Evolutionary conservation across 2,113 vertebrate species (phyloP).

Genomic region (Oreochromis tanganicae): DNA sequence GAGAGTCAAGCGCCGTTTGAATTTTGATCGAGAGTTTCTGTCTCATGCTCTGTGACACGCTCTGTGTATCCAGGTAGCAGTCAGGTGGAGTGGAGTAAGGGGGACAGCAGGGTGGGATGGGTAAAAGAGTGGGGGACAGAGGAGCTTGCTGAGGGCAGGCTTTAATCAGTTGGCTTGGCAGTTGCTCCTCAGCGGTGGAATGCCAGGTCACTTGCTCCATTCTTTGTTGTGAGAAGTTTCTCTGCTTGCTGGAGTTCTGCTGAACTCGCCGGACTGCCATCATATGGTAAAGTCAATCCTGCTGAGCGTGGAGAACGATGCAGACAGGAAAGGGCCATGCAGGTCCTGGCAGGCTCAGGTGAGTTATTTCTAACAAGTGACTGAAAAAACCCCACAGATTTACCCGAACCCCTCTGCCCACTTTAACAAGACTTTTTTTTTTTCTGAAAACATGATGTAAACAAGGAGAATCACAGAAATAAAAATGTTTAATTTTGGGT

Average conservation of each 20-base stretch:
- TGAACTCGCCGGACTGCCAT: conserved; percentile 33
- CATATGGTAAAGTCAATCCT: conserved; percentile 21
- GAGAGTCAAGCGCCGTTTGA: conserved; percentile 36
- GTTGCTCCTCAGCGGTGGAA: conserved; percentile 35
- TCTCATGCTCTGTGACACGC: background rate
- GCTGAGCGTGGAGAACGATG: background rate
- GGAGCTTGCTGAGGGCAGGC: conserved; percentile 8
- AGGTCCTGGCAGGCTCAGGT: background rate
- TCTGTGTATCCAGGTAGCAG: background rate
- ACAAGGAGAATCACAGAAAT: conserved; percentile 17
- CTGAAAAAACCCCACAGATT: conserved; percentile 20
- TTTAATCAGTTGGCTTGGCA: conserved; percentile 52
- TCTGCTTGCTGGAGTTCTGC: conserved; percentile 6
- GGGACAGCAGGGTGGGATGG: background rate
- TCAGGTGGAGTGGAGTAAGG: background rate
- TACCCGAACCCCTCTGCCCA: background rate
- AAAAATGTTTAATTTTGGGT: background rate
- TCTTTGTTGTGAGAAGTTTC: conserved; percentile 47
- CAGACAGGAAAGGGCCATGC: background rate
- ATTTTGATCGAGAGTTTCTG: conserved; percentile 57
- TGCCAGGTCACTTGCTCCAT: conserved; percentile 29
- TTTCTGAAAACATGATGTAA: conserved; percentile 15
- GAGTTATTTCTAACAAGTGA: conserved; percentile 31
- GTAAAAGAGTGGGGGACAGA: background rate
- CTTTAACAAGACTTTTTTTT: conserved; percentile 18